Conservation (phyloP, 2,113 vertebrate species). For the Hyperopisus bebe region DNA sequence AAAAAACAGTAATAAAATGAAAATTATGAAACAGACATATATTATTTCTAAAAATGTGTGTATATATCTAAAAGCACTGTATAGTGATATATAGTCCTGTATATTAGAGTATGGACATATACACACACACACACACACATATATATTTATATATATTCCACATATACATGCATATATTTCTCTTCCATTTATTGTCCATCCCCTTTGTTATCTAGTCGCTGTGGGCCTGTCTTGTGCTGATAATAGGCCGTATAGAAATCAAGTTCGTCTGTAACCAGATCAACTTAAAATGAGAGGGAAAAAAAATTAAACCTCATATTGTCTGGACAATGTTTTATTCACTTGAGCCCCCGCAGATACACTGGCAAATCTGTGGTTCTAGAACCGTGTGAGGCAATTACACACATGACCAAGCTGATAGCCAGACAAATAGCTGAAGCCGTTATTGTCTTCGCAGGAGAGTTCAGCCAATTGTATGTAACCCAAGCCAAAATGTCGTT, state of each 20-base stretch:
- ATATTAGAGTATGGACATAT: not conserved
- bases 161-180: not conserved
- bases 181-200: conserved; percentile 18
- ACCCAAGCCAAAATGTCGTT: conserved; percentile 59
- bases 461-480: conserved; percentile 49
- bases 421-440: conserved; percentile 50
- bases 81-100: not conserved
- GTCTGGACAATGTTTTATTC: conserved; percentile 70
- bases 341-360: conserved; percentile 67
- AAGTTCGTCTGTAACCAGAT: conserved; percentile 38
- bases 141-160: no score
- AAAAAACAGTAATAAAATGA: not conserved
- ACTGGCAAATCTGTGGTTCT: conserved; percentile 61
- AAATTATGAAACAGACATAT: not conserved
- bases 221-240: conserved; percentile 23
- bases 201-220: conserved; percentile 20
- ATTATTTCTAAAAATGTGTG: not conserved
- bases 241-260: not conserved
- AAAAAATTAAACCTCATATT: conserved; percentile 58
- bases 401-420: conserved; percentile 62
- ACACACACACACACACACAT: not conserved
- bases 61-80: not conserved
- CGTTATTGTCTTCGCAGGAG: conserved; percentile 59
- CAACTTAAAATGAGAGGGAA: conserved; percentile 29
- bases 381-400: conserved; percentile 64